Base-by-base conservation (phyloP, 2,113 vertebrate species). In the Spermophilus dauricus region DNA sequence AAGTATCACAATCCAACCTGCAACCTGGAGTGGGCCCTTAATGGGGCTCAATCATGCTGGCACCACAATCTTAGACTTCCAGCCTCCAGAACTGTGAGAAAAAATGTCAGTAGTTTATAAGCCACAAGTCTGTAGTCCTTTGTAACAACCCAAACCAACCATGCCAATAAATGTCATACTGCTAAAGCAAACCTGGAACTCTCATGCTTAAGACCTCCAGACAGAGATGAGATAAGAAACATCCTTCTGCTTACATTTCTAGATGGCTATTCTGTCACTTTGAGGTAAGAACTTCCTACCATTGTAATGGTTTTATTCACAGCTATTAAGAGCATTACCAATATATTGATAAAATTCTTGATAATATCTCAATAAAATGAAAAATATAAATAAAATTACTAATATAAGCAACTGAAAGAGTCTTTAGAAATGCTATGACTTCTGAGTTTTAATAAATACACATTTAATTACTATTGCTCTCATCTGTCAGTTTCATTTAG, bases 61-160 rank as follows among this genome's bases (percentile, higher is more conserved):
- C 5, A 28, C 34, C 7, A 11, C 14, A 37, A 7, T 32, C 56
- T 67, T 53, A n/a, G 8, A 12, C 72, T 67, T 67, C 7, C 8
- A 39, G 42, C 28, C 34, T 37, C 28, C 26, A 17, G 18, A 75
- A 85, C 0, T 37, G 4, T 37, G 70, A 28, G 34, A 70, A 86
- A 86, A 70, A 56, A 24, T 58, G 10, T 82, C 58, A 42, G 12
- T 34, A 42, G 53, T 45, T 48, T 83, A 32, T 39, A 81, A 61
- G 16, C 8, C 16, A 67, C 16, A 17, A 67, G 37, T 63, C 22
- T 48, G 12, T 26, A 26, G 39, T 73, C 5, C 39, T 92, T 53
- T 63, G 30, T 22, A 34, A n/a, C 2, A 8, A 17, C 17, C 70
- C 1, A 12, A 65, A 51, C 5, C 1, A 0, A 5, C 56, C 4